Evolutionary conservation across 2,888 invertebrate species (phyloP).

Genomic region (Glaucopsyche alexis): DNA sequence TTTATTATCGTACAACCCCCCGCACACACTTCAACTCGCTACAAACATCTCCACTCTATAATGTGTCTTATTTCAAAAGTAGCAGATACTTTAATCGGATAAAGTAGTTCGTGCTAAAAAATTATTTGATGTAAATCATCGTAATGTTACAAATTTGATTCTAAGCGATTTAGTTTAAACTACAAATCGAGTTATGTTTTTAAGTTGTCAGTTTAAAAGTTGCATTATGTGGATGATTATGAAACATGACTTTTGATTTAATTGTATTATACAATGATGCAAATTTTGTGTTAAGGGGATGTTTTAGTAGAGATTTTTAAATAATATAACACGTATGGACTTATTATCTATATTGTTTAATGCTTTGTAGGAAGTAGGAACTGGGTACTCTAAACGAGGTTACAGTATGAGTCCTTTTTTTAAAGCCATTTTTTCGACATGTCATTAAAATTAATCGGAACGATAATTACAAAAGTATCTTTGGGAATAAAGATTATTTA

Average conservation of each 20-base stretch:
- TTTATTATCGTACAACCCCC: constrained; percentile 28
- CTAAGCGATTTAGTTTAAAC: constrained; percentile 22
- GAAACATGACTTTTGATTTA: constrained; percentile 10
- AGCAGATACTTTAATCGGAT: background rate
- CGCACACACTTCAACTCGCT: background rate
- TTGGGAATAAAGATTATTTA: no score
- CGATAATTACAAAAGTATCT: no score
- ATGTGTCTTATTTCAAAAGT: background rate
- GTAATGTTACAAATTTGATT: constrained; percentile 26
- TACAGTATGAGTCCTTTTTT: no score
- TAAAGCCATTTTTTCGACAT: no score
- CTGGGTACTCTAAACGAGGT: no score
- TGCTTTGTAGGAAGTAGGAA: no score
- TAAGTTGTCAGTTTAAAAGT: constrained; percentile 13
- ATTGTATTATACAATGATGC: background rate
- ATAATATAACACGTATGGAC: background rate
- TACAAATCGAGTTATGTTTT: constrained; percentile 25
- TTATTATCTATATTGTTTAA: no score
- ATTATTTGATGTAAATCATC: background rate
- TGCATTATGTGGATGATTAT: background rate
- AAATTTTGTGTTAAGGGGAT: background rate
- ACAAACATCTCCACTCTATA: background rate
- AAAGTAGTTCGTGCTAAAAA: background rate
- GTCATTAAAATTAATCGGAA: no score
- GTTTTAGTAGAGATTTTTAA: background rate